Evolutionary conservation across 1,140 invertebrate genomes (phyloP), one percentile per base, ranked within the genome.

Genomic region (Ruditapes philippinarum): DNA sequence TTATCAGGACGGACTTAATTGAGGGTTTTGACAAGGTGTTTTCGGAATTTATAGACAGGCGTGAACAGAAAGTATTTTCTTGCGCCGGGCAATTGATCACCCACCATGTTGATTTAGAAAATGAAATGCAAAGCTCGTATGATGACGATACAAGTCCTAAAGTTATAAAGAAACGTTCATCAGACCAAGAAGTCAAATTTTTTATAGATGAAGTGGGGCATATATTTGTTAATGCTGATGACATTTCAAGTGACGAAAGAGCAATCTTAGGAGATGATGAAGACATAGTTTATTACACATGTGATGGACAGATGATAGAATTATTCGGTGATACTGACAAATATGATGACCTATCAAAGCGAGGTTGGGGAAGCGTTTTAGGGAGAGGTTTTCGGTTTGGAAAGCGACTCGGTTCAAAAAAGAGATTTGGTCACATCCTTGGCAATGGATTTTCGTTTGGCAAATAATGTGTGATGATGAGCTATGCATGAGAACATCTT

Each of bases 361-460:
- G 74, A 1, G 45, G 25, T 9, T 73, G 28, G 28, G 62, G 40
- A 49, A 45, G 14, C 49, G n/a, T 81, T 60, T 60, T 60, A 42
- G 79, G 79, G 3, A 57, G n/a, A 42, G 79, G 79, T 5, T 60
- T 81, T 33, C 38, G 54, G 28, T 81, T 81, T 33, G 79, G 79
- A 4, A 83, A 83, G 33, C 81, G 81, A 2, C 25, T 38, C n/a
- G 51, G 25, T 38, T 84, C 82, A 12, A 22, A 22, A 38, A 84
- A 54, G 57, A 40, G 62, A 31, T 84, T 73, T 73, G 82, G 82
- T 19, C 82, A 84, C 57, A 57, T 84, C 49, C 40, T 84, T 36
- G 82, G 82, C 22, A 42, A 54, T 49, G 82, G 82, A 0, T 84
- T 84, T 38, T 12, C 82, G 19, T 84, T 73, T 45, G 82, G 82